Percentiles rank a stretch among this genome's conserved stretches.
These are phyloP conservation scores for Varecia variegata DNA, from an alignment of 2,797 vertebrate genomes.

Conservation along the genomic window DNA sequence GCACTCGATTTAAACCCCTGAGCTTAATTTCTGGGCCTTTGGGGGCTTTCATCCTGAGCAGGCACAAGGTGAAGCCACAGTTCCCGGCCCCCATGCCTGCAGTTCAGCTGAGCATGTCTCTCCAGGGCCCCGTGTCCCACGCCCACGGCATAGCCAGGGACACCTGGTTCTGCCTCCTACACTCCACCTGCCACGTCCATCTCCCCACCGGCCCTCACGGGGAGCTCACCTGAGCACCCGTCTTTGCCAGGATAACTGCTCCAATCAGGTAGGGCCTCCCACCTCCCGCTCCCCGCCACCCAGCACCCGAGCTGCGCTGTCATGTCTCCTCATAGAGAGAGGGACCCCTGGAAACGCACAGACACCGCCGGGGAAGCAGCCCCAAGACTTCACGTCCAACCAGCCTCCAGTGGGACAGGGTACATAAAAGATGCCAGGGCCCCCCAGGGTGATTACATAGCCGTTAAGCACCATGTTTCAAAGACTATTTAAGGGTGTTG, in stretches of 20 bases:
- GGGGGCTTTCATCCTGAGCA: not conserved
- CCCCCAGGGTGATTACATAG: rapidly evolving
- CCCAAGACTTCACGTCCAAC: not conserved
- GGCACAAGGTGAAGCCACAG: not conserved
- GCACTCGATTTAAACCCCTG: not conserved
- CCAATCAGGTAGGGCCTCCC: not conserved
- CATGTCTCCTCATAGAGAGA: not conserved
- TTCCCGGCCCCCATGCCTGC: not conserved
- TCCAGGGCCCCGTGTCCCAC: not conserved
- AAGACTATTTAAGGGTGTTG: not conserved
- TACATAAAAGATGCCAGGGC: not conserved
- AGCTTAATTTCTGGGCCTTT: not conserved
- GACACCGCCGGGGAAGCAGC: not conserved
- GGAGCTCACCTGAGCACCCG: conserved; percentile 51
- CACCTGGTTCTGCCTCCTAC: conserved; percentile 5
- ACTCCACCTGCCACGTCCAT: not conserved
- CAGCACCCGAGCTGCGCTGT: not conserved
- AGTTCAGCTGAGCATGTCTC: not conserved
- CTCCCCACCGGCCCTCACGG: not conserved
- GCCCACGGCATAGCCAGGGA: not conserved
- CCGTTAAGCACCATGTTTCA: not conserved
- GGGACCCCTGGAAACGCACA: not conserved
- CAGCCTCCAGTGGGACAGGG: not conserved
- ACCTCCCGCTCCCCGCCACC: not conserved
- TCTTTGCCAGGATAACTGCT: not conserved